Conservation (phyloP, 2,113 vertebrate genomes). For the Ctenodactylus gundi region DNA sequence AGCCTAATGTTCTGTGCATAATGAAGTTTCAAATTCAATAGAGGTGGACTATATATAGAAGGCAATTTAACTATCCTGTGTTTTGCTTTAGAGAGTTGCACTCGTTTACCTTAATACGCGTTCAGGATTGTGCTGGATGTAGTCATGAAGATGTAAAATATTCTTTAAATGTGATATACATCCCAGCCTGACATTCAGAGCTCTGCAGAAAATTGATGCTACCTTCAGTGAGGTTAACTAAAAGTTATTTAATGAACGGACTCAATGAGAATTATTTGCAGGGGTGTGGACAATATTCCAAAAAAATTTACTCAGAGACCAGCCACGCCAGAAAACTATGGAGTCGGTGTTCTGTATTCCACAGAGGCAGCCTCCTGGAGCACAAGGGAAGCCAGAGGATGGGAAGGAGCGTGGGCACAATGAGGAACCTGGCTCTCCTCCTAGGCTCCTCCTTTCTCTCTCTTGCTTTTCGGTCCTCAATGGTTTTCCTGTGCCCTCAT, state of each 20-base stretch:
- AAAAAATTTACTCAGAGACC: background rate
- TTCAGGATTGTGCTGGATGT: background rate
- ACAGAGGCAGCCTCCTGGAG: background rate
- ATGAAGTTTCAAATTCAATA: background rate
- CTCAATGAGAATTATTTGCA: background rate
- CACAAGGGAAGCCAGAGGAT: background rate
- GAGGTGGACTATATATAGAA: background rate
- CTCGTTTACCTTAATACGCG: background rate
- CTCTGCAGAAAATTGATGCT: background rate
- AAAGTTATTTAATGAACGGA: background rate
- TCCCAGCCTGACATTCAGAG: background rate
- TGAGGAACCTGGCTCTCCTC: background rate
- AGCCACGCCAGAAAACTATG: background rate
- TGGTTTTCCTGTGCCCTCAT: background rate
- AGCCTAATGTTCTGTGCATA: background rate
- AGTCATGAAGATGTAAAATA: background rate
- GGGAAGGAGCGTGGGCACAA: too few relatives aligned
- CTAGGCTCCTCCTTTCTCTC: background rate
- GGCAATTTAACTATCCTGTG: background rate
- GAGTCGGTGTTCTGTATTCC: background rate
- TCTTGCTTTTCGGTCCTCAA: background rate
- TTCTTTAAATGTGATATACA: background rate
- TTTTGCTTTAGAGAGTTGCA: constrained; percentile 5
- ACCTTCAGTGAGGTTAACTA: background rate
- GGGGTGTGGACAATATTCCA: background rate